These are phyloP conservation scores for Enteromius trimaculatus DNA, from an alignment of 2,797 vertebrate genomes.

Conservation along the genomic window DNA sequence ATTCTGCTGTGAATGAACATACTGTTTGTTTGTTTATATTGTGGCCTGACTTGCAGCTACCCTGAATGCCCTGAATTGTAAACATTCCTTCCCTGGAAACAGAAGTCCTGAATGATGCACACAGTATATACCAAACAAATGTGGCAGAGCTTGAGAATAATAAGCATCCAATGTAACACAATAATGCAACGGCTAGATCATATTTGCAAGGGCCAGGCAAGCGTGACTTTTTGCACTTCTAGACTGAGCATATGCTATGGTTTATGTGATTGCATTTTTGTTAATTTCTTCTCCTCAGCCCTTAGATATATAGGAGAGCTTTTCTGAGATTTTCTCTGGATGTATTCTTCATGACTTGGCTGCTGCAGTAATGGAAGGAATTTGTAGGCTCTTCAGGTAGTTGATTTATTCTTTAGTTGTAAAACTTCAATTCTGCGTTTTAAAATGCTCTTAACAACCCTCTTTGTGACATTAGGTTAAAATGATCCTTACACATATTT, in stretches of 20 bases:
- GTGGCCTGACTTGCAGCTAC: constrained; percentile 14
- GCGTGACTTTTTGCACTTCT: neutral
- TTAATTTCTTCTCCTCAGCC: neutral
- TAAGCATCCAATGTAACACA: neutral
- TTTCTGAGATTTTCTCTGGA: neutral
- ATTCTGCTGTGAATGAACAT: constrained; percentile 33
- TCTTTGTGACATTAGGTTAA: neutral
- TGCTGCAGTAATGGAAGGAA: neutral
- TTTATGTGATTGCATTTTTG: neutral
- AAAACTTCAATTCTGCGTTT: neutral
- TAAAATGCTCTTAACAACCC: neutral
- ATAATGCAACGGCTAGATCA: neutral
- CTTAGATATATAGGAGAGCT: neutral
- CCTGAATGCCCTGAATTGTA: constrained; percentile 22
- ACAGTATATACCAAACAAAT: constrained; percentile 8
- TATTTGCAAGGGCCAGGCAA: neutral
- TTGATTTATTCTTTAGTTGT: neutral
- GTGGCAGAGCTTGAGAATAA: neutral
- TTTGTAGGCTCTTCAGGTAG: neutral
- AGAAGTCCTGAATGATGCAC: constrained; percentile 14
- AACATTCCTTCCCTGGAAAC: constrained; percentile 22
- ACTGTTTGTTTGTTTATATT: constrained; percentile 32
- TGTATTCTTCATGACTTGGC: neutral
- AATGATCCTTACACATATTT: neutral
- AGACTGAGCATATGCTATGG: neutral